Base-by-base conservation (phyloP, 2,888 invertebrate species). In the Endotricha flammealis region DNA sequence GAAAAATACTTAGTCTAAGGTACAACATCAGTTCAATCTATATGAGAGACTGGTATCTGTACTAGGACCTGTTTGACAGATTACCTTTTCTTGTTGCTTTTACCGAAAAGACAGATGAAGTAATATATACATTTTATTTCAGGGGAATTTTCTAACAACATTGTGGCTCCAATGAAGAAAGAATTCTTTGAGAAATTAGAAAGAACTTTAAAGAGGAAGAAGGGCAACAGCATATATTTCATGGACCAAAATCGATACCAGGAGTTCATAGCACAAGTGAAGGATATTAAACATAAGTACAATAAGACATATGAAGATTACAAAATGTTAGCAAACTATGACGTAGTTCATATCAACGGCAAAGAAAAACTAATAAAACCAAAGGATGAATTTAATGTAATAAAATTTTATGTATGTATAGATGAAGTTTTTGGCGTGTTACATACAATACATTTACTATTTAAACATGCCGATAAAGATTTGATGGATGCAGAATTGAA, bases 371-470 rank as follows among this genome's bases (percentile, higher is more conserved):
- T 82, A 0, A 64, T 82, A 14, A 66, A 65, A 40, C 73, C 78
- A 0, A 65, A 53, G 36, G 64, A 57, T 22, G 72, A 67, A 8
- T 24, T 12, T 0, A 53, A 56, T 39, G 33, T 49, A 24, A 38
- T 74, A 3, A 78, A 70, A 38, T 82, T 81, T 40, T 82, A 78
- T 48, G 55, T 82, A 5, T 44, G 60, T 2, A 64, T 58, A 0
- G 57, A 75, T 42, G 76, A 81, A 41, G 36, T 82, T 6, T 83
- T 79, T 42, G 66, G 72, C 32, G 73, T 75, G 0, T 42, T 81
- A 12, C 80, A 82, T 22, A 74, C 80, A 1, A 76, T 80, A 46
- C 81, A 83, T 57, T 57, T 81, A 29, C 48, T 82, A 16, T 71
- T 67, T 35, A 48, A 71, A 2, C 81, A 81, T 52, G 71, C 75